These are phyloP conservation scores for Astyanax mexicanus DNA, from an alignment of 2,797 vertebrate species.

Conservation along the genomic window DNA sequence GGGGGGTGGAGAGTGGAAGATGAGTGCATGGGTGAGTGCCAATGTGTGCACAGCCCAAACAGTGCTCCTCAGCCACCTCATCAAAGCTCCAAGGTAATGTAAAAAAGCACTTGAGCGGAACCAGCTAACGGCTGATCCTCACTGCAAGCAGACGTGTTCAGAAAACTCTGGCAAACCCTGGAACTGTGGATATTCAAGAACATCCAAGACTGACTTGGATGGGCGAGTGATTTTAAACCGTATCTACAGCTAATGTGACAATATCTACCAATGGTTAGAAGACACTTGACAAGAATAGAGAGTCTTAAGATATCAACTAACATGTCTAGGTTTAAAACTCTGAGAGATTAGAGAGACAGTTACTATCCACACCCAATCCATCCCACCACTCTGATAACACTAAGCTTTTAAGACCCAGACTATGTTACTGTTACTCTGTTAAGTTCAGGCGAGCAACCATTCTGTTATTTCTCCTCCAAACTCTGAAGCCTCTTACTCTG, in stretches of 20 bases:
- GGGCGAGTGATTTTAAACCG: too few relatives aligned
- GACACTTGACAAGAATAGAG: conserved; percentile 8
- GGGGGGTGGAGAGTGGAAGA: background rate
- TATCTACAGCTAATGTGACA: too few relatives aligned
- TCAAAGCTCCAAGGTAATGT: conserved; percentile 28
- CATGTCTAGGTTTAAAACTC: background rate
- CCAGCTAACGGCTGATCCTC: background rate
- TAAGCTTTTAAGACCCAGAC: background rate
- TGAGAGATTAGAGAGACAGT: background rate
- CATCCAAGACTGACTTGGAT: background rate
- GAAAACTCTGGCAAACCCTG: conserved; percentile 23
- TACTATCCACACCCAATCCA: background rate
- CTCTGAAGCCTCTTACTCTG: background rate
- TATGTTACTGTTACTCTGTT: too few relatives aligned
- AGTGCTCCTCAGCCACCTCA: conserved; percentile 18
- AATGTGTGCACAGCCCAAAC: conserved; percentile 24
- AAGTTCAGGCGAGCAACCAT: background rate
- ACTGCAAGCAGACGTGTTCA: conserved; percentile 20
- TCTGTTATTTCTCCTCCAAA: background rate
- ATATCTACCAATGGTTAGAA: background rate
- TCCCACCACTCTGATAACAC: background rate
- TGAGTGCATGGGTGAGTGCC: background rate
- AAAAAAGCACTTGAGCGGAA: conserved; percentile 26
- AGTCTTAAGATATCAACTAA: conserved; percentile 5
- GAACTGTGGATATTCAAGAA: background rate